Evolutionary conservation across 2,797 vertebrate species (phyloP).

Genomic region (Sebastes minor): DNA sequence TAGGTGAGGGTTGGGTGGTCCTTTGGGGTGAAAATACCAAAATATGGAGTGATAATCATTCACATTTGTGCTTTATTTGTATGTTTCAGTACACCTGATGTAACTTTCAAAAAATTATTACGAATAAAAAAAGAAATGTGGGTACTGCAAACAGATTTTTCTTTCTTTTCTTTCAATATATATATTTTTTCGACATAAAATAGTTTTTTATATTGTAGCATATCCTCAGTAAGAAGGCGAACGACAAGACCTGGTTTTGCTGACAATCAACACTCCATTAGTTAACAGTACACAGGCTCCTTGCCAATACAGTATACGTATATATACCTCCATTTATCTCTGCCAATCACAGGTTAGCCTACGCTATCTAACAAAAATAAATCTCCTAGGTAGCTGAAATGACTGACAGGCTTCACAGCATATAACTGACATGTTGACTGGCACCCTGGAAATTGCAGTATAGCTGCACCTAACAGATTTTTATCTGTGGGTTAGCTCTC

Average conservation of each 20-base stretch:
- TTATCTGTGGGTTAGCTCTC: neutral
- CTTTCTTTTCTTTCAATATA: neutral
- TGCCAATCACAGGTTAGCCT: neutral
- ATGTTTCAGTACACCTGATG: too few species aligned
- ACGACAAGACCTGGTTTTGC: neutral
- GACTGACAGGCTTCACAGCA: neutral
- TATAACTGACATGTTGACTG: neutral
- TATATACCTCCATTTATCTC: neutral
- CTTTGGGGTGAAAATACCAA: too few species aligned
- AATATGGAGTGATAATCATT: too few species aligned
- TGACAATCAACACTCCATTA: neutral
- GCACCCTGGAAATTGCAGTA: conserved; percentile 5
- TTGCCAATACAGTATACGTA: neutral
- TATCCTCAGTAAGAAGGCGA: neutral
- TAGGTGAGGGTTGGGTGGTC: too few species aligned
- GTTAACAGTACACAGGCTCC: neutral
- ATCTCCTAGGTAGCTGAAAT: neutral
- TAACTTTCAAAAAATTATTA: too few species aligned
- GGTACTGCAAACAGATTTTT: neutral
- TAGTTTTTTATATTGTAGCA: neutral
- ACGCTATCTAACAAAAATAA: neutral
- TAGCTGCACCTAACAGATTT: neutral
- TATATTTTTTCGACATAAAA: neutral
- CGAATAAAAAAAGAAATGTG: neutral
- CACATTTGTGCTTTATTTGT: too few species aligned